A percentile compares a stretch with the other conserved stretches of the same genome.
phyloP scores from a whole-genome alignment of 1,140 invertebrate genomes.

The Penaeus japonicus region DNA sequence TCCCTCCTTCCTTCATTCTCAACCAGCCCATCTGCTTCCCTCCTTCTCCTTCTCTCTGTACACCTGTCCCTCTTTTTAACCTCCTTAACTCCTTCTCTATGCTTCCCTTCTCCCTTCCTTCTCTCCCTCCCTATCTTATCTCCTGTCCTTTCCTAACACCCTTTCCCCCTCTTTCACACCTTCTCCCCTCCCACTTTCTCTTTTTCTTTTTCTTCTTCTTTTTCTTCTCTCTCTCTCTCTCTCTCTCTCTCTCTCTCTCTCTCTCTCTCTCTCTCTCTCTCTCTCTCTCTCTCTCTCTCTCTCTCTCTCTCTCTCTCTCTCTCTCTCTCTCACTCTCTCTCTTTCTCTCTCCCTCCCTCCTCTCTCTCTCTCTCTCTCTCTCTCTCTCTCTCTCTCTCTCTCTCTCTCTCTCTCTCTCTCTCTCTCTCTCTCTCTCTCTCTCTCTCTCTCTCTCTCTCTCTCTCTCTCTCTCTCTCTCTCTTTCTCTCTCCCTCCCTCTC shows the following conservation, averaged over 20 bases:
- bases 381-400: not conserved
- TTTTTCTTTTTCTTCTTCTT: not conserved
- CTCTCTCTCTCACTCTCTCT: not conserved
- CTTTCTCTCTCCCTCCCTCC: not conserved
- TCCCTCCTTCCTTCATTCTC: not conserved
- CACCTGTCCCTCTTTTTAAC: too few species aligned
- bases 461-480: too few species aligned
- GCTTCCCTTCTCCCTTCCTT: not conserved
- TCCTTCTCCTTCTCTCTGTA: too few species aligned
- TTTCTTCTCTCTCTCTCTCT: not conserved
- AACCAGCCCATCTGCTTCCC: not conserved
- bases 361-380: not conserved
- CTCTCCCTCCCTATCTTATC: not conserved
- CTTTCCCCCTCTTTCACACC: too few species aligned
- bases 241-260: not conserved
- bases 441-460: not conserved
- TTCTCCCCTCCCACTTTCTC: too few species aligned
- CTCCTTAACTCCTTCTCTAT: not conserved
- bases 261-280: not conserved
- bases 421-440: not conserved
- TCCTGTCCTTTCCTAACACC: not conserved
- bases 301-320: not conserved
- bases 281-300: not conserved
- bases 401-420: too few species aligned
- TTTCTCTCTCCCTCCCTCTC: not conserved